Conservation (phyloP, 2,888 invertebrate genomes). For the Polydrusus tereticollis region DNA sequence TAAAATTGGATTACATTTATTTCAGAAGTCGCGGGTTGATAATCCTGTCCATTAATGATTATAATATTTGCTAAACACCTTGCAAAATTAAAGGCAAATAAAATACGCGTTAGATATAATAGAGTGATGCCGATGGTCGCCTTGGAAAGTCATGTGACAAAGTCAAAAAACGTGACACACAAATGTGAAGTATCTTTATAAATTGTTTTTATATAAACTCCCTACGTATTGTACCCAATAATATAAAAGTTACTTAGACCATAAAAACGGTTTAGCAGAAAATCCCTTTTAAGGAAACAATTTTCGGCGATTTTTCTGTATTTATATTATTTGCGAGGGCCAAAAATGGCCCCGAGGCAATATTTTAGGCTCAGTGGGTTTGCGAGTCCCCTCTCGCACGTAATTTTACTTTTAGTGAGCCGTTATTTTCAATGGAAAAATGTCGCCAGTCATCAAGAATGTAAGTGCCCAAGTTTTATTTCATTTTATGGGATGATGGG, state of each 20-base stretch:
- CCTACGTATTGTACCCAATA: background rate
- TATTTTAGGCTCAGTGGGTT: conserved; percentile 14
- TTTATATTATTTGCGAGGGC: conserved; percentile 1
- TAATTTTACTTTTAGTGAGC: conserved; percentile 17
- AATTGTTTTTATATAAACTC: background rate
- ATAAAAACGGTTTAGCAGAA: background rate
- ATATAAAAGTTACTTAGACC: background rate
- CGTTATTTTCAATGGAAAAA: conserved; percentile 31
- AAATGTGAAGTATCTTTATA: background rate
- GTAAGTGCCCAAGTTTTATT: conserved; percentile 25
- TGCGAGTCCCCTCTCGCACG: background rate
- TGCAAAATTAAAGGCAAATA: too few species aligned
- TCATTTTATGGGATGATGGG: conserved; percentile 1
- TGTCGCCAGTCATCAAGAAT: conserved; percentile 21
- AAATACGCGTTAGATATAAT: too few species aligned
- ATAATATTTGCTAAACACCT: too few species aligned
- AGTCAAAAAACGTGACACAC: background rate
- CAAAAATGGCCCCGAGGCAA: background rate
- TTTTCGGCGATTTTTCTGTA: conserved; percentile 10
- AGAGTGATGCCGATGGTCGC: too few species aligned
- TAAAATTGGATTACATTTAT: too few species aligned
- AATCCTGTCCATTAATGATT: too few species aligned
- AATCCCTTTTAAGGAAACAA: conserved; percentile 8
- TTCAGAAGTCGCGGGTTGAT: too few species aligned
- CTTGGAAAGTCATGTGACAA: too few species aligned